Percentiles rank a stretch among this genome's conserved stretches.
These are phyloP conservation scores for Wiebesia pumilae DNA, from an alignment of 1,140 invertebrate species.

Conservation along the genomic window DNA sequence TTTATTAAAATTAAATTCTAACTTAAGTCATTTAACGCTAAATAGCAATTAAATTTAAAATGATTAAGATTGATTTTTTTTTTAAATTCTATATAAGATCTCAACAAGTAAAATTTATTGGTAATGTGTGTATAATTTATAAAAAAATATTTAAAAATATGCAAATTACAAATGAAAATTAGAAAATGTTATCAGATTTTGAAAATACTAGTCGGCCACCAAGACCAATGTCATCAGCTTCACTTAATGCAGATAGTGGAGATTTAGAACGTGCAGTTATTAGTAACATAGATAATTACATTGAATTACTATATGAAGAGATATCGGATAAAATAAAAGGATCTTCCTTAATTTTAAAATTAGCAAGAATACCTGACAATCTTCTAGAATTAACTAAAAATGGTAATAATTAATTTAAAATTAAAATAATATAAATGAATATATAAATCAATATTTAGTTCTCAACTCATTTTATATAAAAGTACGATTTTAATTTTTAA, in stretches of 20 bases:
- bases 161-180: background rate
- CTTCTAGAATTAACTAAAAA: slow-evolving; percentile 93
- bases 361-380: slow-evolving; percentile 95
- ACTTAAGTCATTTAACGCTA: too few relatives aligned
- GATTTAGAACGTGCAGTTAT: slow-evolving; percentile 79
- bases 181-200: background rate
- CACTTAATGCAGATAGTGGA: slow-evolving; percentile 61
- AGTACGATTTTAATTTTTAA: background rate
- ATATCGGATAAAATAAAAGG: slow-evolving; percentile 94
- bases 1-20: background rate
- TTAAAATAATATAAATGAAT: slow-evolving; percentile 15
- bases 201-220: slow-evolving; percentile 58
- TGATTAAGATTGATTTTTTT: too few relatives aligned
- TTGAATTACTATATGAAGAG: slow-evolving; percentile 97
- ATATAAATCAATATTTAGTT: slow-evolving; percentile 11
- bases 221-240: slow-evolving; percentile 69
- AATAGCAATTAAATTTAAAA: too few relatives aligned
- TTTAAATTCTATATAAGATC: background rate
- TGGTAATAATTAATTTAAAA: slow-evolving; percentile 76
- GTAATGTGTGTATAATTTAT: background rate
- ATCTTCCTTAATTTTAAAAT: slow-evolving; percentile 91
- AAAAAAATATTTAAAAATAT: background rate
- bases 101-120: too few relatives aligned
- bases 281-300: slow-evolving; percentile 93
- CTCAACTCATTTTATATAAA: background rate